Percentiles rank a stretch among this genome's conserved stretches.
Conservation (phyloP, 2,113 vertebrate species). For the Nansenia antarctica region DNA sequence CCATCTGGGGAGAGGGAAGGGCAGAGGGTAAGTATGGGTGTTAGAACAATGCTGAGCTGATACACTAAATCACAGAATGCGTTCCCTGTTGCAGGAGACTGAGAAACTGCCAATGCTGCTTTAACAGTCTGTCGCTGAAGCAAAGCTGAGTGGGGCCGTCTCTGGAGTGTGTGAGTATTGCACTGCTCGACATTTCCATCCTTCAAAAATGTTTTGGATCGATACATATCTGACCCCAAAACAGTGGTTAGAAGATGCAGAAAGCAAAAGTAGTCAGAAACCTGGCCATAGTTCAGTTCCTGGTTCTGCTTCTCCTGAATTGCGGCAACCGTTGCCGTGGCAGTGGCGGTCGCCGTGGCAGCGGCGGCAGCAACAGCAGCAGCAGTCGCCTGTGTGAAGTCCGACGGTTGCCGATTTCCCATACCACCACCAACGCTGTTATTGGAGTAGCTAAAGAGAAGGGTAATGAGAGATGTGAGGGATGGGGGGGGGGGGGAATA, state of each 20-base stretch:
- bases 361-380: conserved; percentile 90
- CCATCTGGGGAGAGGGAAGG: conserved; percentile 74
- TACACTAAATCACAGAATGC: too few relatives aligned
- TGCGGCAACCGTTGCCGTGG: conserved; percentile 91
- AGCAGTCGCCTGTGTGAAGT: conserved; percentile 91
- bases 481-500: too few relatives aligned
- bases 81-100: too few relatives aligned
- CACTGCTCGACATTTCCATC: too few relatives aligned
- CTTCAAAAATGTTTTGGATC: too few relatives aligned
- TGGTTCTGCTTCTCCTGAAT: conserved; percentile 97
- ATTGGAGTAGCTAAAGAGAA: conserved; percentile 78
- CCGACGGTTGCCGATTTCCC: conserved; percentile 79
- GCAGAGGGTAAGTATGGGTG: background rate
- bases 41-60: too few relatives aligned
- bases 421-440: conserved; percentile 78
- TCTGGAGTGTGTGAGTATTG: too few relatives aligned
- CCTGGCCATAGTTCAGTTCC: conserved; percentile 89
- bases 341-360: conserved; percentile 90
- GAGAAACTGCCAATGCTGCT: too few relatives aligned
- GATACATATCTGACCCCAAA: too few relatives aligned
- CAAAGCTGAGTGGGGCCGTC: too few relatives aligned
- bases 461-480: conserved; percentile 12
- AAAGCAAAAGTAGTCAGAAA: conserved; percentile 45
- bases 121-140: too few relatives aligned
- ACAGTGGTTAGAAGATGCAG: too few relatives aligned